Evolutionary conservation across 2,113 vertebrate genomes (phyloP), one percentile per base, ranked within the genome.

Genomic region (Phrynocephalus versicolor): DNA sequence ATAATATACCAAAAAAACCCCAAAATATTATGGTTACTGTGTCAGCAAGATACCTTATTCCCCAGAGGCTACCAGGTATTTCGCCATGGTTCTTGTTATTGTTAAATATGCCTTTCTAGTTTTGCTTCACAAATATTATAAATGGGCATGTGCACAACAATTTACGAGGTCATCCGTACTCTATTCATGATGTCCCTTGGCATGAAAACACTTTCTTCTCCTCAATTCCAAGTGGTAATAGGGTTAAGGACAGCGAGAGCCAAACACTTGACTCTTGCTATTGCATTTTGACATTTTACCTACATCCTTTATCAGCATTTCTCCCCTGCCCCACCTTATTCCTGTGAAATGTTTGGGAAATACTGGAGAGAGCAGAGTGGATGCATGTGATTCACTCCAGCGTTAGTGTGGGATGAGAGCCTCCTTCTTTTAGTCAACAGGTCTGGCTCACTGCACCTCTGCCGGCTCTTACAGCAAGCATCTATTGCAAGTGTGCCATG

Each of bases 201-300:
- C 23, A 64, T 83, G 25, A 73, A 83, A 75, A 23, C 18, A 71
- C 45, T 33, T 12, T 33, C 3, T 8, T 25, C 8, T 33, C 55
- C 60, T 13, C 45, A 7, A 15, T 64, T 10, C 19, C 30, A 33
- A 4, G 19, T 71, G 37, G 45, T 65, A 41, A 76, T 65, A 67
- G n/a, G 6, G 25, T n/a, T 33, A 37, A 19, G 67, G 39, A 27
- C 1, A 19, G 35, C 27, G 80, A 21, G 30, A 51, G n/a, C 67
- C 65, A 25, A 39, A 51, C 18, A 72, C n/a, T n/a, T n/a, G n/a
- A 35, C 64, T 33, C 30, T 79, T 80, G 27, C 77, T 70, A 30
- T 67, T 67, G 65, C 30, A 27, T 8, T 12, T 80, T 85, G 77
- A 85, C 77, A 55, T 80, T 85, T 80, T 37, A 80, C 77, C 57